These are phyloP conservation scores for Pseudobourletiella spinata DNA, from an alignment of 1,140 invertebrate species.

Conservation along the genomic window DNA sequence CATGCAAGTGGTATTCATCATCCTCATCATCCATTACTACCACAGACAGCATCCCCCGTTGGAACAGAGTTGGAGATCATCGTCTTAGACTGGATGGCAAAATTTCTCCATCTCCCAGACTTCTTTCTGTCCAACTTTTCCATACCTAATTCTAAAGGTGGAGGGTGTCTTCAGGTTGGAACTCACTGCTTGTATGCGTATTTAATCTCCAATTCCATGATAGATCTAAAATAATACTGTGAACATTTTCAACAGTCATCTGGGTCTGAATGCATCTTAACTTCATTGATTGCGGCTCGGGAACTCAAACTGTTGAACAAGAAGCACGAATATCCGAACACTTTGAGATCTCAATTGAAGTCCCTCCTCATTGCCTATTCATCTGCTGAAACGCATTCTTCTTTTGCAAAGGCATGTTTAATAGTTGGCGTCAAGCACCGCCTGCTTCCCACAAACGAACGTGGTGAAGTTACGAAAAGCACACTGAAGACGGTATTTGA, in stretches of 20 bases:
- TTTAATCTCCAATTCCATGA: background rate
- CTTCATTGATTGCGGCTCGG: slow-evolving; percentile 47
- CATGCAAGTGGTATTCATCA: too few species aligned
- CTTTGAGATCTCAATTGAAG: slow-evolving; percentile 45
- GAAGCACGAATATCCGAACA: slow-evolving; percentile 43
- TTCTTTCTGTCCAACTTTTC: slow-evolving; percentile 63
- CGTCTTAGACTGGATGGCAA: slow-evolving; percentile 90
- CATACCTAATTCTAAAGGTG: slow-evolving; percentile 57
- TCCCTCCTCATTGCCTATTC: slow-evolving; percentile 47
- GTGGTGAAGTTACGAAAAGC: slow-evolving; percentile 1
- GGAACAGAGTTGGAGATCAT: slow-evolving; percentile 92
- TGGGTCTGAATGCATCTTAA: slow-evolving; percentile 49
- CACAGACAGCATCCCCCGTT: slow-evolving; percentile 57
- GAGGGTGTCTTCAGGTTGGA: slow-evolving; percentile 77
- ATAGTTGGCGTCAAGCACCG: slow-evolving; percentile 1
- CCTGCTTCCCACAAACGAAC: slow-evolving; percentile 8
- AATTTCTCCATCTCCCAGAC: slow-evolving; percentile 72
- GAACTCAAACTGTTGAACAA: slow-evolving; percentile 44
- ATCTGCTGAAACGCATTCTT: slow-evolving; percentile 69
- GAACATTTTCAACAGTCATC: slow-evolving; percentile 41
- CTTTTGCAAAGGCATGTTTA: slow-evolving; percentile 68
- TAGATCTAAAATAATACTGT: background rate
- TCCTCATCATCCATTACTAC: too few species aligned
- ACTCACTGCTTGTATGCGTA: background rate
- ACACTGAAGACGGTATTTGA: slow-evolving; percentile 48